phyloP scores from a whole-genome alignment of 2,797 vertebrate genomes.

The Oreortyx pictus region DNA sequence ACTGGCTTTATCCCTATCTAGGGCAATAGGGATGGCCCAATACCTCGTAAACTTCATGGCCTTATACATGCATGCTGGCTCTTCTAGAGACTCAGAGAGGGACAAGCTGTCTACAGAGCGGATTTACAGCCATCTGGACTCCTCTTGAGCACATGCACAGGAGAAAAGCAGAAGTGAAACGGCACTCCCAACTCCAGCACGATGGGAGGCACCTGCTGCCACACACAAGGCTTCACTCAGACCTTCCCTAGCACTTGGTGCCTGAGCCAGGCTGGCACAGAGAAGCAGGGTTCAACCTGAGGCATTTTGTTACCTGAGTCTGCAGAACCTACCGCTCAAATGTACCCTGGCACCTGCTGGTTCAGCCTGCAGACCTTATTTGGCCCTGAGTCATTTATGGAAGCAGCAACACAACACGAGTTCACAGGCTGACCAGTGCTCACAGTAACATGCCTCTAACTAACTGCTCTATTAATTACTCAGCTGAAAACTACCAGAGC shows the following conservation, averaged over 20 bases:
- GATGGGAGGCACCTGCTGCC: background rate
- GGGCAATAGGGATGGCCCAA: background rate
- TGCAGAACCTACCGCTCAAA: background rate
- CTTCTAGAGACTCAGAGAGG: background rate
- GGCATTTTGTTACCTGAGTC: background rate
- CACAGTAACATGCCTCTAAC: background rate
- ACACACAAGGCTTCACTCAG: accelerated
- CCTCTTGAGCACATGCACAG: background rate
- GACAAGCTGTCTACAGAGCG: conserved; percentile 4
- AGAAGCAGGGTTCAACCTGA: background rate
- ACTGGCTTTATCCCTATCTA: background rate
- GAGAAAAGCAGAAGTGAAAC: background rate
- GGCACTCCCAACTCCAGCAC: background rate
- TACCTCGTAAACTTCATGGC: background rate
- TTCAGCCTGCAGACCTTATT: background rate
- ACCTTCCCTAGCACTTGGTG: background rate
- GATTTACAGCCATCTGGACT: conserved; percentile 15
- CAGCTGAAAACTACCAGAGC: background rate
- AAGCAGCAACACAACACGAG: background rate
- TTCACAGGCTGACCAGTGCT: background rate
- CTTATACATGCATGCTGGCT: background rate
- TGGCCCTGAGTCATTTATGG: background rate
- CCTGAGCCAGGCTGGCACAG: background rate
- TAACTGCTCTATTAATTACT: background rate
- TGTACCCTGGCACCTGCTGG: background rate